Percentiles rank a stretch among this genome's conserved stretches.
Conservation (phyloP, 92 coral and sea anemone species). For the Parazoanthus atlanticus region DNA sequence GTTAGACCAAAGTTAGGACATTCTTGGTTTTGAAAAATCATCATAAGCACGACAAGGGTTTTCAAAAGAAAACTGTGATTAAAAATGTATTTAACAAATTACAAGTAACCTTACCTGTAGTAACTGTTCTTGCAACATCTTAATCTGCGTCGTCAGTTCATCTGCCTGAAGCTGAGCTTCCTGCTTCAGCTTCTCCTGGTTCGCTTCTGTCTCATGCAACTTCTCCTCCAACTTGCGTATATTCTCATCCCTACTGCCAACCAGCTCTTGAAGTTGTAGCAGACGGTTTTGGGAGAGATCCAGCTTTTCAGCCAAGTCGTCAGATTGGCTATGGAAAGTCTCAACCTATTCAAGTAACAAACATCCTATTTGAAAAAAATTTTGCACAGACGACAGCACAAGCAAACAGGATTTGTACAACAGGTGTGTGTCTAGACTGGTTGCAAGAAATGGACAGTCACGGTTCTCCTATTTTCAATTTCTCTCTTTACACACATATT, state of each 20-base stretch:
- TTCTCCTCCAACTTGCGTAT: constrained; percentile 67
- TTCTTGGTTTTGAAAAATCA: background rate
- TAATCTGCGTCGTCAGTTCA: constrained; percentile 80
- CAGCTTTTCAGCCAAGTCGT: constrained; percentile 74
- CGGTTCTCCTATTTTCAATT: too few relatives aligned
- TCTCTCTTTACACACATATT: too few relatives aligned
- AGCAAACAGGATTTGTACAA: background rate
- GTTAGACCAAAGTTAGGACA: too few relatives aligned
- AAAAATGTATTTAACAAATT: background rate
- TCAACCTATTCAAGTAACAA: constrained; percentile 59
- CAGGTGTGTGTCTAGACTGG: background rate
- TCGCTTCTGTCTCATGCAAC: constrained; percentile 55
- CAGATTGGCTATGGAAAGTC: constrained; percentile 70
- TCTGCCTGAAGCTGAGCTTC: constrained; percentile 78
- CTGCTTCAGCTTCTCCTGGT: constrained; percentile 69
- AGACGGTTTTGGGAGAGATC: constrained; percentile 76
- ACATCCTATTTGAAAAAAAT: background rate
- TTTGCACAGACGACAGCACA: background rate
- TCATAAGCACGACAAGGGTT: too few relatives aligned
- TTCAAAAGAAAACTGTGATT: background rate
- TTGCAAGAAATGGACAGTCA: background rate
- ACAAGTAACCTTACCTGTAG: constrained; percentile 60
- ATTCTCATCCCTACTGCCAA: constrained; percentile 67
- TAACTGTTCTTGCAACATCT: constrained; percentile 76
- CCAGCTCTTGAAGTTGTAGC: constrained; percentile 62